A percentile compares a stretch with the other conserved stretches of the same genome.
Evolutionary conservation across 2,797 vertebrate species (phyloP).

Genomic region (Sebastes flavidus): DNA sequence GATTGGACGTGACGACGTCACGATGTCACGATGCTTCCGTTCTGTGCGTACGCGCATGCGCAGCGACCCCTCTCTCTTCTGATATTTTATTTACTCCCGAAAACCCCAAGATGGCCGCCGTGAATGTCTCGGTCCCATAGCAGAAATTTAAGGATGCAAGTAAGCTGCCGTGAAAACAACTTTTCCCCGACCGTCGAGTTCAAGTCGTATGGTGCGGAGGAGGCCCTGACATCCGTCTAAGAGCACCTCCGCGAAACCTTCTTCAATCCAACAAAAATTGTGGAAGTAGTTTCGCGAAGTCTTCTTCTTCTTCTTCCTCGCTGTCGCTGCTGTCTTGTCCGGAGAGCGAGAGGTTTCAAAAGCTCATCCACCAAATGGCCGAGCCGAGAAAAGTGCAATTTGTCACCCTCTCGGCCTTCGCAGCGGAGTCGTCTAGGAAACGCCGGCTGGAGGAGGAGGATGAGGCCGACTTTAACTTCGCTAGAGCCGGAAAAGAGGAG

Average conservation of each 20-base stretch:
- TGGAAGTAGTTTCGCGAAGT: slow-evolving; percentile 84
- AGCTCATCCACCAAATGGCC: slow-evolving; percentile 89
- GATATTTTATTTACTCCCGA: slow-evolving; percentile 88
- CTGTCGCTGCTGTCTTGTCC: slow-evolving; percentile 75
- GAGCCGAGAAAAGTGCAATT: slow-evolving; percentile 95
- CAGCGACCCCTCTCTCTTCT: slow-evolving; percentile 78
- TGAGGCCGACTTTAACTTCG: slow-evolving; percentile 82
- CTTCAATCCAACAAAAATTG: slow-evolving; percentile 66
- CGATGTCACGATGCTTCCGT: slow-evolving; percentile 71
- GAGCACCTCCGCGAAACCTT: slow-evolving; percentile 70
- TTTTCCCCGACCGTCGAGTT: slow-evolving; percentile 78
- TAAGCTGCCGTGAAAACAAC: slow-evolving; percentile 78
- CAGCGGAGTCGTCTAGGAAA: slow-evolving; percentile 87
- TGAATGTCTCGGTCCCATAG: slow-evolving; percentile 82
- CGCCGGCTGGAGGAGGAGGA: slow-evolving; percentile 81
- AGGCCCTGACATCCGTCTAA: slow-evolving; percentile 66
- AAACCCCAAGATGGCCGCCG: slow-evolving; percentile 87
- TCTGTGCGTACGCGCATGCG: slow-evolving; percentile 77
- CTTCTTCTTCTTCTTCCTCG: slow-evolving; percentile 55
- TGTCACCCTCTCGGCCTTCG: slow-evolving; percentile 91
- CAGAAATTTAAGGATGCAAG: slow-evolving; percentile 80
- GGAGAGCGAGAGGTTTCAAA: slow-evolving; percentile 40
- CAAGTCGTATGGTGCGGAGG: slow-evolving; percentile 73
- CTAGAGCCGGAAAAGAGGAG: slow-evolving; percentile 46
- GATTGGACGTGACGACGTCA: slow-evolving; percentile 72